Percentiles rank a stretch among this genome's conserved stretches.
phyloP scores from a whole-genome alignment of 2,797 vertebrate genomes.

The Falco rusticolus region DNA sequence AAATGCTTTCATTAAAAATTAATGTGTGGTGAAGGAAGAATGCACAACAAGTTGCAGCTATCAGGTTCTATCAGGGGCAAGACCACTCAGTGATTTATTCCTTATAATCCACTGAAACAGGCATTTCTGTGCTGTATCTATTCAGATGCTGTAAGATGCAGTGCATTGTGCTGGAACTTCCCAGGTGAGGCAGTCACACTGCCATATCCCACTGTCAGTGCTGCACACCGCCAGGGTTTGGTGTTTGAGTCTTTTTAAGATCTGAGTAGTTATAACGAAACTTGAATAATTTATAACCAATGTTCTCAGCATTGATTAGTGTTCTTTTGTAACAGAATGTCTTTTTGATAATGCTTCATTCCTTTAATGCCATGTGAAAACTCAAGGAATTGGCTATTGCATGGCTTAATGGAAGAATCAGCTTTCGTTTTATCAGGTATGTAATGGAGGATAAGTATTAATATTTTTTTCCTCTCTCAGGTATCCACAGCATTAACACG shows the following conservation, averaged over 20 bases:
- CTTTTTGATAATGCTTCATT: constrained; percentile 66
- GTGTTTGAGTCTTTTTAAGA: constrained; percentile 62
- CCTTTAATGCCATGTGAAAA: constrained; percentile 71
- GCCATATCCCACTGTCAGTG: neutral
- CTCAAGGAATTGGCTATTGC: constrained; percentile 53
- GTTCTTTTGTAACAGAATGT: constrained; percentile 70
- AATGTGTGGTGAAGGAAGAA: constrained; percentile 73
- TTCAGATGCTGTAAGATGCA: neutral
- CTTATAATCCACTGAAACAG: neutral
- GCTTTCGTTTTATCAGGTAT: constrained; percentile 49
- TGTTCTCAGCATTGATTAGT: constrained; percentile 75
- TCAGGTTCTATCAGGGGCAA: constrained; percentile 43
- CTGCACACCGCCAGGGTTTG: neutral
- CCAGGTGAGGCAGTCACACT: constrained; percentile 43
- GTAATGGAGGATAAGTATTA: constrained; percentile 3
- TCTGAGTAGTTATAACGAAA: constrained; percentile 65
- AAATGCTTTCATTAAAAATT: constrained; percentile 83
- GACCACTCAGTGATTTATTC: constrained; percentile 48
- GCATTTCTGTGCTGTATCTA: neutral
- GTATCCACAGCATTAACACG: constrained; percentile 36
- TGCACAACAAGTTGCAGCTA: constrained; percentile 61
- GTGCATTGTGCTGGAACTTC: neutral
- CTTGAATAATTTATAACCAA: constrained; percentile 78
- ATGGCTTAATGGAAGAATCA: constrained; percentile 65
- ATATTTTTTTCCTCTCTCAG: neutral